Evolutionary conservation across 2,113 vertebrate genomes (phyloP), one percentile per base, ranked within the genome.

Genomic region (Solea senegalensis): DNA sequence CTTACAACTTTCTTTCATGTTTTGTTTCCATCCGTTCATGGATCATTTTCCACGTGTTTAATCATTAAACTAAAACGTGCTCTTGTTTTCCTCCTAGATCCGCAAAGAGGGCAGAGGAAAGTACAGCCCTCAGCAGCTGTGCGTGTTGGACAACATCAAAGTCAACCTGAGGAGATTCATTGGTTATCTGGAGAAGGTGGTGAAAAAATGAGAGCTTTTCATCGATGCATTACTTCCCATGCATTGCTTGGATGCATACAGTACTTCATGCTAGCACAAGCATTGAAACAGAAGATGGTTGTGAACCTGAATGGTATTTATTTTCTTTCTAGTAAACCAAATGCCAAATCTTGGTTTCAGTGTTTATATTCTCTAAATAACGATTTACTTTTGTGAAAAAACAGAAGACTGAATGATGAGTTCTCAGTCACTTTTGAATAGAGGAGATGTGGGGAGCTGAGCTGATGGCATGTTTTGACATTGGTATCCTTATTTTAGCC

Each of bases 141-240:
- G 96, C 76, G 96, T 99, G 78, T 93, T 99, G 3, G 94, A 98
- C 92, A 98, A 99, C 57, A 93, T 99, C 87, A 97, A 92, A 90
- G 91, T 95, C 83, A 99, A 99, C 91, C 92, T 99, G 83, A 95
- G 95, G 86, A 94, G 98, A 88, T 99, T 99, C 84, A 94, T 99
- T 55, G 91, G 95, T 3, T 99, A 99, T 89, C 94, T 96, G 69
- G 96, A 98, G 85, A 93, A 90, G 4, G 83, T 95, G 78, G 75
- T 91, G 87, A 95, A 93, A 88, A 93, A 92, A 76, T 93, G 67
- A 86, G 14, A 40, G 82, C 52, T 52, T 58, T 49, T 65, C 5
- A 48, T 6, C 3, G 5, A 6, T 34, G 3, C 5, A 7, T 45
- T 44, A n/a, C 21, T 41, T 39, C 7, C 13, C 13, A 10, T 6